A percentile compares a stretch with the other conserved stretches of the same genome.
These are phyloP conservation scores for Peromyscus californicus DNA, from an alignment of 2,113 vertebrate genomes.

Conservation along the genomic window DNA sequence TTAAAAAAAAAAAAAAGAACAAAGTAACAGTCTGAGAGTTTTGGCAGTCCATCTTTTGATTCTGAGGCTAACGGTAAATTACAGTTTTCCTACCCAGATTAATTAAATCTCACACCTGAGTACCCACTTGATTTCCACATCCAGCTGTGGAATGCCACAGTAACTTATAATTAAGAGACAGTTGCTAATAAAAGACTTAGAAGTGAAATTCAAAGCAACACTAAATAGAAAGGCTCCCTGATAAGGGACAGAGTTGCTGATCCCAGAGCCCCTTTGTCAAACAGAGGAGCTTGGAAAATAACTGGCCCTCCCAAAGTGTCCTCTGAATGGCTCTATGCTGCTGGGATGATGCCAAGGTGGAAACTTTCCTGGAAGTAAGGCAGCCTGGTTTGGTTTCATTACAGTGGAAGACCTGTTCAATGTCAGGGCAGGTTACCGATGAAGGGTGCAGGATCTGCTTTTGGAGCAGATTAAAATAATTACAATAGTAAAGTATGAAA, in stretches of 20 bases:
- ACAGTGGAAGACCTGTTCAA: not conserved
- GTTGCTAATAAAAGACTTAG: conserved; percentile 70
- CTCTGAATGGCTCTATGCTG: rapidly evolving
- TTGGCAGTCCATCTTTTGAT: conserved; percentile 64
- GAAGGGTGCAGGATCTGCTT: conserved; percentile 53
- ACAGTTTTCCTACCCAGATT: conserved; percentile 82
- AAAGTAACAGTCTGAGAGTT: conserved; percentile 66
- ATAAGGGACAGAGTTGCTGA: not conserved
- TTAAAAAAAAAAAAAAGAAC: conserved; percentile 73
- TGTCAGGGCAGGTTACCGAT: conserved; percentile 53
- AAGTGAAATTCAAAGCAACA: conserved; percentile 75
- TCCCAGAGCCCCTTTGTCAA: not conserved
- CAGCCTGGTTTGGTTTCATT: not conserved
- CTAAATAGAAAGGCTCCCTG: not conserved
- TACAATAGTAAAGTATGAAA: not conserved
- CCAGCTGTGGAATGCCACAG: conserved; percentile 77
- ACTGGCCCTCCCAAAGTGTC: rapidly evolving
- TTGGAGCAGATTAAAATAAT: conserved; percentile 2
- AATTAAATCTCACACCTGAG: conserved; percentile 77
- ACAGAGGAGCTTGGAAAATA: conserved; percentile 4
- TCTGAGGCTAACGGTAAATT: conserved; percentile 80
- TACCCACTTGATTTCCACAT: conserved; percentile 83
- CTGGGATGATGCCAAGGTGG: not conserved
- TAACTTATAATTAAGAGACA: conserved; percentile 81
- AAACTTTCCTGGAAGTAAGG: not conserved